Base-by-base conservation (phyloP, 1,140 invertebrate species). In the Dysdera silvatica region DNA sequence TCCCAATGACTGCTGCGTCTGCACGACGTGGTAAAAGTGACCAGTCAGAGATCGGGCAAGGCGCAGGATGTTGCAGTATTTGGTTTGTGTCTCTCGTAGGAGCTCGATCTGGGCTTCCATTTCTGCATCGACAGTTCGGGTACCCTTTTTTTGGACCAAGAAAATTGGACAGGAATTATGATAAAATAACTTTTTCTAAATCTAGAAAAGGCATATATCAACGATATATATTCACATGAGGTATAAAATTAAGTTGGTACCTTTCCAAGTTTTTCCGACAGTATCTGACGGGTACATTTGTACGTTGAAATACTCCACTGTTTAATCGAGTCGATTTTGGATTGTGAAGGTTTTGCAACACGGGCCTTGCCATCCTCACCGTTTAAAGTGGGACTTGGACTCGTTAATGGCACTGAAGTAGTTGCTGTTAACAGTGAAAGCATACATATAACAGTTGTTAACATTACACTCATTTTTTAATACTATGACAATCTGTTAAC, bases 231-330 rank as follows among this genome's bases (percentile, higher is more conserved):
- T 53, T 53, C 12, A 32, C 3, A 16, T 26, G 10, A 14, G 8
- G n/a, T n/a, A 16, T 0, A 28, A 55, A 41, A 40, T 24, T 18
- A 59, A 18, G 23, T 26, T 43, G 29, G 20, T 41, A 68, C 86
- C 80, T 95, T 95, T 3, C 94, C 94, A 45, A 97, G 79, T 77
- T 91, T 94, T 75, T 97, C 93, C 71, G 93, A 90, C 76, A 98
- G 85, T 43, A 95, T 80, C 75, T 98, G 94, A 68, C 89, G 89
- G 0, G 93, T 96, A 74, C 92, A 97, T 77, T 97, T 97, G 74
- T 95, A 97, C 1, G 94, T 96, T 57, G 92, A 95, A 72, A 96
- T 89, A 71, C 91, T 91, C 95, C 95, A 98, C 72, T 90, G 91
- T 75, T 90, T 91, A 40, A 97, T 80, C 35, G 86, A 85, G 74